Evolutionary conservation across 1,140 invertebrate genomes (phyloP).

Genomic region (Leptinotarsa defecta): DNA sequence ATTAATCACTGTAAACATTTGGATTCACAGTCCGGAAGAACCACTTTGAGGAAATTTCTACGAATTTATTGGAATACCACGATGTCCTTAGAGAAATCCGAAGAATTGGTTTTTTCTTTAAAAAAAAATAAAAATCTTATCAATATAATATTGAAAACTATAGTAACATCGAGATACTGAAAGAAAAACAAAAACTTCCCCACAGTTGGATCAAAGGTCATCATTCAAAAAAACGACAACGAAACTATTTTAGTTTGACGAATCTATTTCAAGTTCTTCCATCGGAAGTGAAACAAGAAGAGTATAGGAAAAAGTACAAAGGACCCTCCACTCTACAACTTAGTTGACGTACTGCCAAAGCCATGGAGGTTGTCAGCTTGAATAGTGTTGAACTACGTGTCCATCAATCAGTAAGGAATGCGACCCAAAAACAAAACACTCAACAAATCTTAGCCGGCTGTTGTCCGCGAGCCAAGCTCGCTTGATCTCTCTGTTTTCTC

Average conservation of each 20-base stretch:
- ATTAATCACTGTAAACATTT: too few relatives aligned
- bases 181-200: too few relatives aligned
- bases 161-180: too few relatives aligned
- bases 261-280: background rate
- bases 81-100: too few relatives aligned
- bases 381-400: conserved; percentile 26
- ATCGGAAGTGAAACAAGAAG: background rate
- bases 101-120: too few relatives aligned
- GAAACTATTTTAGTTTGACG: background rate
- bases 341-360: conserved; percentile 21
- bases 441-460: conserved; percentile 17
- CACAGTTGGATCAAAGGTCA: too few relatives aligned
- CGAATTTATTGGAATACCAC: too few relatives aligned
- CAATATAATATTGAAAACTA: too few relatives aligned
- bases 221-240: too few relatives aligned
- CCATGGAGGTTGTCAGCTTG: conserved; percentile 14
- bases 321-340: background rate
- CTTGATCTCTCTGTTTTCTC: conserved; percentile 21
- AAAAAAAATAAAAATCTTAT: too few relatives aligned
- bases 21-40: too few relatives aligned
- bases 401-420: conserved; percentile 30
- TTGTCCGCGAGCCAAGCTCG: conserved; percentile 8
- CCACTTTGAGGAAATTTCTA: too few relatives aligned
- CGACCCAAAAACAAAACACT: conserved; percentile 28
- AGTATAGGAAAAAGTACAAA: background rate